Percentiles rank a stretch among this genome's conserved stretches.
Evolutionary conservation across 2,888 invertebrate species (phyloP).

Genomic region (Acanthosoma haemorrhoidale): DNA sequence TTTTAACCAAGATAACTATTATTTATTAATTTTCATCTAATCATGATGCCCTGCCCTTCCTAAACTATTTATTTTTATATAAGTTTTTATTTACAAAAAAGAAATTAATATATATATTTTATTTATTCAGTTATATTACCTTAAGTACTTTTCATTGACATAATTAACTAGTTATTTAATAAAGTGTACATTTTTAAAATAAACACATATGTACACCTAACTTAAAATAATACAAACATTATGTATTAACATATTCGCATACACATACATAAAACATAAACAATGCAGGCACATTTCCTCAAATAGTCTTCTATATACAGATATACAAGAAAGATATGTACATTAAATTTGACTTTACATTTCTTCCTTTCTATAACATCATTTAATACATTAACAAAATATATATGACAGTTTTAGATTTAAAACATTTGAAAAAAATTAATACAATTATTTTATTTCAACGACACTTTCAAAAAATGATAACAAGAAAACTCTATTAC

Average conservation of each 20-base stretch:
- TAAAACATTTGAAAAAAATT: background rate
- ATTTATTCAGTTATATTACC: background rate
- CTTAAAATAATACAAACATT: constrained; percentile 12
- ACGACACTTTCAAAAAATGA: background rate
- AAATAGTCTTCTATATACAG: constrained; percentile 19
- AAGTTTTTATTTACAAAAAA: background rate
- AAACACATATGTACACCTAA: constrained; percentile 8
- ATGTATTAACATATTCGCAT: constrained; percentile 5
- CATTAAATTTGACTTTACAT: constrained; percentile 21
- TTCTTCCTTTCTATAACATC: constrained; percentile 6
- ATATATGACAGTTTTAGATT: background rate
- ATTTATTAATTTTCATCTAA: background rate
- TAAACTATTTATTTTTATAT: background rate
- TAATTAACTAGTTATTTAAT: constrained; percentile 4
- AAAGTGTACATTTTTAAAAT: background rate
- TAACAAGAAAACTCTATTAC: background rate
- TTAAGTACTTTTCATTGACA: background rate
- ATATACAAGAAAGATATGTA: constrained; percentile 31
- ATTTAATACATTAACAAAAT: background rate
- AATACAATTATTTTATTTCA: background rate
- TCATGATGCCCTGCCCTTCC: constrained; percentile 4
- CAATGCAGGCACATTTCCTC: constrained; percentile 11
- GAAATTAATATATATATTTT: background rate
- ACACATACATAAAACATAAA: background rate
- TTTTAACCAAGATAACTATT: background rate